Evolutionary conservation across 2,797 vertebrate genomes (phyloP), one percentile per base, ranked within the genome.

Genomic region (Taeniopygia guttata): DNA sequence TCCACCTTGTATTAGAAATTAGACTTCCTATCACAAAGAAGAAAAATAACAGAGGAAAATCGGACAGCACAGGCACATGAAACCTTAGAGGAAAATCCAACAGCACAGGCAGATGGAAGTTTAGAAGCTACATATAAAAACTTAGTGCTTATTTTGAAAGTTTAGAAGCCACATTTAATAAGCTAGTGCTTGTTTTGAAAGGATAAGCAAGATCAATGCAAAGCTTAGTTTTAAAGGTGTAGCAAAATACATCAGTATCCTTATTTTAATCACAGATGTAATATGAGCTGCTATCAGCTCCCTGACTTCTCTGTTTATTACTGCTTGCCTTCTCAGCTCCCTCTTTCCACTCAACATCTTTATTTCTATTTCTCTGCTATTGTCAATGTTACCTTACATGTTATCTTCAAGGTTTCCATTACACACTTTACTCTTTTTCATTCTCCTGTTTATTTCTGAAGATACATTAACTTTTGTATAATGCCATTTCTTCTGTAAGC

Each of bases 1-100:
- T 75, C 80, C 84, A 91, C 75, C 68, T 67, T 38, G 30, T 54
- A 93, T 75, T 85, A 91, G 79, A 95, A 96, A 95, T 17, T 74
- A 30, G 73, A 84, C 19, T 81, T 88, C 59, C 81, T 54, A 78
- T 52, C 60, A 68, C 15, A 91, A 93, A 89, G 55, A 40, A 85
- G 88, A 60, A 74, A 92, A 72, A 80, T 16, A 19, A 91, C 7
- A 87, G 66, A 87, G 30, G 66, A 87, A 85, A 90, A 70, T 7
- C 2, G 5, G 45, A 60, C 48, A 83, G 49, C 45, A 89, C 4
- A 85, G 40, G 51, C 59, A 84, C 19, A 73, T 14, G n/a, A 46
- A 89, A 84, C 54, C 64, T 90, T 42, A 87, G 70, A 91, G 32
- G 54, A 84, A 88, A 88, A 78, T 43, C 2, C 2, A 17, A 45